Conservation (phyloP, 2,797 vertebrate species). For the Alcedo atthis region DNA sequence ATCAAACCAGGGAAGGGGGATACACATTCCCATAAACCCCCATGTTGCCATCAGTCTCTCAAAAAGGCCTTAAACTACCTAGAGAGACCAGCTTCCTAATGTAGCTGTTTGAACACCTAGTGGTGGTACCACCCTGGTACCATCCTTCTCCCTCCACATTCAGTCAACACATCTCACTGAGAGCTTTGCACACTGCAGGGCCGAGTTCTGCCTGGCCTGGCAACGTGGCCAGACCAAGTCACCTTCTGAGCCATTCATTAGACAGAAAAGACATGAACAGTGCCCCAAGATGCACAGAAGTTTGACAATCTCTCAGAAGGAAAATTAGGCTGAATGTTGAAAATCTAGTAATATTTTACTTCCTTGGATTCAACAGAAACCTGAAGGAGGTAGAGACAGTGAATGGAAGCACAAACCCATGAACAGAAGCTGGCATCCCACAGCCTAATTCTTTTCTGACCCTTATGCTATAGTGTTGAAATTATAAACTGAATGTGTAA, state of each 20-base stretch:
- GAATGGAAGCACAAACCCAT: not conserved
- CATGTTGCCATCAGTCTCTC: not conserved
- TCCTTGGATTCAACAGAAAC: not conserved
- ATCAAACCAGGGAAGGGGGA: not conserved
- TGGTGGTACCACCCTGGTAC: not conserved
- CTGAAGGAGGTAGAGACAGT: not conserved
- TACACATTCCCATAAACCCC: not conserved
- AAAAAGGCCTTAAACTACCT: not conserved
- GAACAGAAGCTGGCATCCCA: not conserved
- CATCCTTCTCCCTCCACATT: not conserved
- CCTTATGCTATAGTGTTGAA: not conserved
- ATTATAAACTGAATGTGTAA: not conserved
- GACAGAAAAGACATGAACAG: not conserved
- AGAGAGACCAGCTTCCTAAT: not conserved
- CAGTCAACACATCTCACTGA: fast-evolving
- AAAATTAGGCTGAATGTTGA: not conserved
- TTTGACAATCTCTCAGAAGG: not conserved
- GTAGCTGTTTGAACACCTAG: not conserved
- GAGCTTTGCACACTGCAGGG: not conserved
- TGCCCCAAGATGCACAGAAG: not conserved
- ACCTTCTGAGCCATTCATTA: not conserved
- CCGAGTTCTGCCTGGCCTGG: not conserved
- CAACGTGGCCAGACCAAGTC: not conserved
- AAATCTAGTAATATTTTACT: not conserved
- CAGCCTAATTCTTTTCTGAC: not conserved